Base-by-base conservation (phyloP, 2,113 vertebrate genomes). In the Riparia riparia region DNA sequence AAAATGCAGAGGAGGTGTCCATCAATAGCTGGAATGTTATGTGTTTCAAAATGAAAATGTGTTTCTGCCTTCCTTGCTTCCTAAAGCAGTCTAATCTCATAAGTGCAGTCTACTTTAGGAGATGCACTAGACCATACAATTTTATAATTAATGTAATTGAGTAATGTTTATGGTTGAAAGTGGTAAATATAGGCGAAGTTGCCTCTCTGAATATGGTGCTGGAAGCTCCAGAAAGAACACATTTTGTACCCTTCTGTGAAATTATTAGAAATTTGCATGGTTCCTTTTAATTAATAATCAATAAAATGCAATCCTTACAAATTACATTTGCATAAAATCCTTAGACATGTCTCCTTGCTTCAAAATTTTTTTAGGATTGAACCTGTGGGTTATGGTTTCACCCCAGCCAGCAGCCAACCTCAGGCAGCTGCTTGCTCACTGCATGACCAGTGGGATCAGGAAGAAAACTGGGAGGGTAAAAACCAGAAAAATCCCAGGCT, bases 221-320 rank as follows among this genome's bases (percentile, higher is more conserved):
- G 39, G 29, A 72, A 19, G 41, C 10, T 47, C 18, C 10, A 68
- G 24, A 74, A 79, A 79, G 24, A 91, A 47, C 1, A 29, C 21
- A n/a, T 34, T 60, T n/a, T 50, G 4, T 60, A 51, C 26, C 44
- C 6, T 51, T 71, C 45, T 50, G 20, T 29, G 29, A 82, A 89
- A 82, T 53, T 0, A 18, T 77, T 49, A 89, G 50, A 86, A 87
- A 82, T 44, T 74, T 0, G 1, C 1, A 2, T 39, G 4, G 4
- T 17, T 17, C 5, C 6, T 78, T 91, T 85, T 93, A 91, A 84
- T 79, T 87, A 94, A 90, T 68, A 71, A 91, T 87, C 39, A 91
- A 68, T 89, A 89, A 57, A 63, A 66, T 25, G 1, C 29, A 84
- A 84, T 87, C 14, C 5, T 91, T 91, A 29, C n/a, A 66, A 94